These are phyloP conservation scores for Percopsis omiscomaycus DNA, from an alignment of 2,797 vertebrate species.

Conservation along the genomic window DNA sequence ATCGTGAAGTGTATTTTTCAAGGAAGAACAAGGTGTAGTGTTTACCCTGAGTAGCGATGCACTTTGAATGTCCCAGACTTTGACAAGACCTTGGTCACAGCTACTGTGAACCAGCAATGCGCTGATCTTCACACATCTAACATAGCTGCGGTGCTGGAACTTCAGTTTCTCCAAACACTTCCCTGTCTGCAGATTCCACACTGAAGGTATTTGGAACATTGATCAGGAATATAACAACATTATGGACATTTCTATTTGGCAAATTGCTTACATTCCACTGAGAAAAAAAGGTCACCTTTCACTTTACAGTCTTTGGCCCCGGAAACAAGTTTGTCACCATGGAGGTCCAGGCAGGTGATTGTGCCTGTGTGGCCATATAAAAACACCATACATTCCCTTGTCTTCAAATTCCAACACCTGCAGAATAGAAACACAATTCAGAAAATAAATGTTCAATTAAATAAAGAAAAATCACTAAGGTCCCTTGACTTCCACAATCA, in stretches of 20 bases:
- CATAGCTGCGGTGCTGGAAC: conserved; percentile 78
- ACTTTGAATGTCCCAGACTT: conserved; percentile 79
- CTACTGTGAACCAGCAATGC: conserved; percentile 76
- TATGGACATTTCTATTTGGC: too few relatives aligned
- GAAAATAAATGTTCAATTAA: background rate
- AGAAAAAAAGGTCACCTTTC: conserved; percentile 77
- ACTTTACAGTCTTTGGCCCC: conserved; percentile 83
- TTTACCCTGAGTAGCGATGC: conserved; percentile 80
- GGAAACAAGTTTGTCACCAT: conserved; percentile 77
- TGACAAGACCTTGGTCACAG: conserved; percentile 81
- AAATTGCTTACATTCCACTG: background rate
- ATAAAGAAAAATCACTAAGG: too few relatives aligned
- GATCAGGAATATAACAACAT: background rate
- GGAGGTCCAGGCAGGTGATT: conserved; percentile 82
- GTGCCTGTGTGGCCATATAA: conserved; percentile 81
- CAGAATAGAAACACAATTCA: conserved; percentile 15
- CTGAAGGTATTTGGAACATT: conserved; percentile 57
- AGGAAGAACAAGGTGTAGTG: too few relatives aligned
- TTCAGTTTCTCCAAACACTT: conserved; percentile 71
- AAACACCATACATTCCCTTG: conserved; percentile 70
- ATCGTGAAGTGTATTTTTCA: too few relatives aligned
- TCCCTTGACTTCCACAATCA: too few relatives aligned
- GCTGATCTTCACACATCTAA: conserved; percentile 79
- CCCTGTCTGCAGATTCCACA: conserved; percentile 84
- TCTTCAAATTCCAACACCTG: conserved; percentile 86